Base-by-base conservation (phyloP, 2,888 invertebrate species). In the Cephus nigrinus region DNA sequence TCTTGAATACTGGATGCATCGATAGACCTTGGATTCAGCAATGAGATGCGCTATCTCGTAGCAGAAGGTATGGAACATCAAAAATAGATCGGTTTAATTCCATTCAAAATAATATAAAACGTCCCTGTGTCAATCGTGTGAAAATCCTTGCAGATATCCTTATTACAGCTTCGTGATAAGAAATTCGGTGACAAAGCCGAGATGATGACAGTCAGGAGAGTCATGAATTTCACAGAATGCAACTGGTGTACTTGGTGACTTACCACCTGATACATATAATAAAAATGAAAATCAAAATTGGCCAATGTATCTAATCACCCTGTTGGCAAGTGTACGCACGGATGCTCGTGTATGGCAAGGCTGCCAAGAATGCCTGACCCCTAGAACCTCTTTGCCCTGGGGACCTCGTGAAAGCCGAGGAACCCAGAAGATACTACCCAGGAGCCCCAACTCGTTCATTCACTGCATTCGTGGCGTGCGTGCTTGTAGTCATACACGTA, bases 341-440 rank as follows among this genome's bases (percentile, higher is more conserved):
- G 74, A 76, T 75, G 74, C 55, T 55, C 55, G 55, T 55, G 23
- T 55, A 55, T 55, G 55, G 55, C 55, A 55, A 55, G 55, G 23
- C 55, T 55, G 89, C 88, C 89, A 89, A 87, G 86, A 87, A 88
- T 86, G 80, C 80, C 79, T 78, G 85, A 85, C 85, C 83, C 83
- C 83, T 83, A 84, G 75, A 78, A 81, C 77, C 80, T 77, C 55
- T 55, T 23, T 55, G 55, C 55, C 55, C 55, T 55, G 55, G 55
- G 55, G 55, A 55, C 55, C 55, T 2, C 55, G 23, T 5, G 55
- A 23, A 55, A 55, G 15, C 55, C 23, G 23, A 55, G 55, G 55
- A 55, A 55, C 55, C 55, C 55, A 55, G 23, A 55, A 55, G 55
- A 55, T 55, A 4, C 23, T 55, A 15, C 55, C 23, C 23, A 55